phyloP scores from a whole-genome alignment of 1,140 invertebrate species.

The Achroia grisella region DNA sequence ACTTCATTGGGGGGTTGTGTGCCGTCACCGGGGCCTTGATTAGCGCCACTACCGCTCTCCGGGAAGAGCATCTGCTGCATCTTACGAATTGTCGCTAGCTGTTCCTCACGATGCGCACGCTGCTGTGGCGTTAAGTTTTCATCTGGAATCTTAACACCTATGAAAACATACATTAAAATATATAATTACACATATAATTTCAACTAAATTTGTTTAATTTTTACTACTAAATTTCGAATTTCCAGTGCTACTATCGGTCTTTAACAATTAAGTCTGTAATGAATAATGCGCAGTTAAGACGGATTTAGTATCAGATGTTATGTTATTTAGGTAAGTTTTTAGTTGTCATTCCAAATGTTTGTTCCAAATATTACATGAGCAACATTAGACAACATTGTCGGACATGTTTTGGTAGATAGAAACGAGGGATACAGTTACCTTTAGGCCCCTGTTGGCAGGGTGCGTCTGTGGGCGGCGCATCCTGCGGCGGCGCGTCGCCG shows the following conservation, averaged over 20 bases:
- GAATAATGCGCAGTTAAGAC: no score
- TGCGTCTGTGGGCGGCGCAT: slow-evolving; percentile 21
- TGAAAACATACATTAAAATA: slow-evolving; percentile 16
- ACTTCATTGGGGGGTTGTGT: slow-evolving; percentile 40
- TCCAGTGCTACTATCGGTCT: no score
- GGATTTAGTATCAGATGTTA: no score
- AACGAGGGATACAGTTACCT: slow-evolving; percentile 25
- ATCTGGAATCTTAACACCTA: slow-evolving; percentile 93
- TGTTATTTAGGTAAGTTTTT: no score
- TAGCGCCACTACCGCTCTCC: slow-evolving; percentile 74
- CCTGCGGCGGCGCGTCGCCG: slow-evolving; percentile 37
- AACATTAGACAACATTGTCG: no score
- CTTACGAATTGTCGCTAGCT: slow-evolving; percentile 91
- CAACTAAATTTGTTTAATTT: no score
- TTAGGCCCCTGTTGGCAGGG: slow-evolving; percentile 63
- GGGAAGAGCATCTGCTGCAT: slow-evolving; percentile 95
- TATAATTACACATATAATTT: slow-evolving; percentile 2
- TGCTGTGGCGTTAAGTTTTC: slow-evolving; percentile 98
- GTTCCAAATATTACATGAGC: no score
- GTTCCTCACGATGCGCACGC: slow-evolving; percentile 92
- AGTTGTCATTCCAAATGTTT: no score
- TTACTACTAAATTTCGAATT: no score
- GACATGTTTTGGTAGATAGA: no score
- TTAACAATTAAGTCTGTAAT: no score
- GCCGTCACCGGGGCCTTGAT: slow-evolving; percentile 53